Evolutionary conservation across 2,888 invertebrate genomes (phyloP), one percentile per base, ranked within the genome.

Genomic region (Biston betularia): DNA sequence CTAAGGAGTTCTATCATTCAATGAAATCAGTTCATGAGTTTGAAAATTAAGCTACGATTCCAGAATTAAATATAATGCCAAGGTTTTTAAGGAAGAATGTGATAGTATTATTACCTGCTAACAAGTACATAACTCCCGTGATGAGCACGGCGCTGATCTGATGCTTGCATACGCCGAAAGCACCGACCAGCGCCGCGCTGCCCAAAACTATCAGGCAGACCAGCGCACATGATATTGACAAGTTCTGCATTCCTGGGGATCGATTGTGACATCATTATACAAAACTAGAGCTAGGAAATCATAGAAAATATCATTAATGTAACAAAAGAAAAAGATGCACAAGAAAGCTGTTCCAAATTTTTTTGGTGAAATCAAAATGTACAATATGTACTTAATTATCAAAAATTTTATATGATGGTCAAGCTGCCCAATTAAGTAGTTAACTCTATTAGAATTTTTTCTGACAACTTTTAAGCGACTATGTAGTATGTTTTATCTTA

Each of bases 91-190:
- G n/a, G 7, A 35, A 35, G 7, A 9, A 15, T 10, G 15, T 14
- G 46, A 24, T 6, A 58, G 3, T 24, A 42, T 75, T 93, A 9
- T 92, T 88, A 98, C 98, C 98, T 87, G 98, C 98, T 84, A 98
- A 90, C 64, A 98, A 94, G 89, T 98, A 98, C 97, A 98, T 98
- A 60, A 98, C 98, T 12, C 98, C 98, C 0, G 98, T 98, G 49
- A 98, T 96, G 64, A 98, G 95, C 44, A 98, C 98, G 2, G 98
- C 98, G 79, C 98, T 98, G 83, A 98, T 98, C 92, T 98, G 98
- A 81, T 97, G 97, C 87, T 97, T 96, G 84, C 97, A 96, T 34
- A 98, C 95, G 6, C 98, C 98, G 85, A 98, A 97, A 54, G 97
- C 95, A 24, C 98, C 98, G 4, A 98, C 97, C 64, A 98, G 92